Conservation (phyloP, 2,888 invertebrate species). For the Ichneumon xanthorius region DNA sequence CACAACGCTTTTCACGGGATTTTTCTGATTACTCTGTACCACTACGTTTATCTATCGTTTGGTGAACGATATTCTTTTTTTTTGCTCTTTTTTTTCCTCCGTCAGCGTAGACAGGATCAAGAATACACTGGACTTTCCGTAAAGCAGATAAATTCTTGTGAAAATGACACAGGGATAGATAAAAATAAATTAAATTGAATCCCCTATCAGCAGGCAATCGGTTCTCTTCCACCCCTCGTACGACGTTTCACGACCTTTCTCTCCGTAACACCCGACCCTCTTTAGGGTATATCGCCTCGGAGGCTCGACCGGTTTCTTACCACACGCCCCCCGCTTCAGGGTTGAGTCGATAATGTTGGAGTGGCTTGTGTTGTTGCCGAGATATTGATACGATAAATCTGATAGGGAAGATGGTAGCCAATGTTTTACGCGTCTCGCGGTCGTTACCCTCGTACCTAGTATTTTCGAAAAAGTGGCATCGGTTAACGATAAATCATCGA, state of each 20-base stretch:
- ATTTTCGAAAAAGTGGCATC: constrained; percentile 6
- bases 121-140: constrained; percentile 10
- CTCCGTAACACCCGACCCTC: constrained; percentile 44
- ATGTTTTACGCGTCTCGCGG: constrained; percentile 8
- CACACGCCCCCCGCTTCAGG: constrained; percentile 52
- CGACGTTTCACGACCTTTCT: constrained; percentile 47
- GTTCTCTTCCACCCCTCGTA: constrained; percentile 37
- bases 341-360: constrained; percentile 76
- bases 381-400: constrained; percentile 77
- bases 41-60: background rate
- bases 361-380: constrained; percentile 76
- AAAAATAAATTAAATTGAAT: constrained; percentile 63
- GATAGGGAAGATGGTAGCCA: constrained; percentile 67
- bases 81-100: constrained; percentile 33
- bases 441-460: constrained; percentile 33
- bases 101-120: constrained; percentile 29
- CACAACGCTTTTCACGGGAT: constrained; percentile 20
- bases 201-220: constrained; percentile 52
- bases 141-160: constrained; percentile 49
- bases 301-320: constrained; percentile 54
- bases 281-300: constrained; percentile 28
- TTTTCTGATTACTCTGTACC: background rate
- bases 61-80: constrained; percentile 10
- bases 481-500: constrained; percentile 61
- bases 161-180: constrained; percentile 52